Evolutionary conservation across 2,113 vertebrate genomes (phyloP), one percentile per base, ranked within the genome.

Genomic region (Butorides virescens): DNA sequence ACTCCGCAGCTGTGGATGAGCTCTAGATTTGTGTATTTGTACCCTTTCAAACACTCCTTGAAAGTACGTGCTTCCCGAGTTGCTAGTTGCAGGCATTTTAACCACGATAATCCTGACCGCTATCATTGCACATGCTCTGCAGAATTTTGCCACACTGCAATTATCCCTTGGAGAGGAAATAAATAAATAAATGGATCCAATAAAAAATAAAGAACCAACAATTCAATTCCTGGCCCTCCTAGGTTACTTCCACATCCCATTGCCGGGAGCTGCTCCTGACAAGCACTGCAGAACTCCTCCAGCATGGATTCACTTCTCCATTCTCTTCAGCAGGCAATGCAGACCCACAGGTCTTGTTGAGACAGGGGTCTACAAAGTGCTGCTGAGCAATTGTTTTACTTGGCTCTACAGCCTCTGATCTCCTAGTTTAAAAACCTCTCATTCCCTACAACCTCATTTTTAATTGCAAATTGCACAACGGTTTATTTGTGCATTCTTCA

Each of bases 401-500:
- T 88, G 91, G 78, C 81, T 95, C 56, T 61, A 39, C 30, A 88
- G 39, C 29, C 82, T 80, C 82, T 83, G 67, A 88, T 92, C 75
- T 90, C 78, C 30, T 79, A 59, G 30, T 47, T 92, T 67, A 36
- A 92, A 95, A 93, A 53, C 11, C 53, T 78, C 74, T 36, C 36
- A 7, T 87, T 85, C 61, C 84, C 77, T 75, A 88, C 61, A 66
- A 80, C 68, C 78, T 92, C 76, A 84, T 93, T 93, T 95, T 96
- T 91, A 92, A 94, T 81, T 96, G 93, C 67, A 74, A 95, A 88
- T 87, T 72, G 90, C 86, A 90, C 95, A 95, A 91, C 16, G 1
- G 79, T 95, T 95, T 96, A 96, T 94, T 93, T 95, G 95, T 86
- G 88, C 67, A n/a, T 93, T 94, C 76, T 74, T 93, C 72, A 71